phyloP scores from a whole-genome alignment of 2,888 invertebrate species.

The Caenorhabditis uteleia region DNA sequence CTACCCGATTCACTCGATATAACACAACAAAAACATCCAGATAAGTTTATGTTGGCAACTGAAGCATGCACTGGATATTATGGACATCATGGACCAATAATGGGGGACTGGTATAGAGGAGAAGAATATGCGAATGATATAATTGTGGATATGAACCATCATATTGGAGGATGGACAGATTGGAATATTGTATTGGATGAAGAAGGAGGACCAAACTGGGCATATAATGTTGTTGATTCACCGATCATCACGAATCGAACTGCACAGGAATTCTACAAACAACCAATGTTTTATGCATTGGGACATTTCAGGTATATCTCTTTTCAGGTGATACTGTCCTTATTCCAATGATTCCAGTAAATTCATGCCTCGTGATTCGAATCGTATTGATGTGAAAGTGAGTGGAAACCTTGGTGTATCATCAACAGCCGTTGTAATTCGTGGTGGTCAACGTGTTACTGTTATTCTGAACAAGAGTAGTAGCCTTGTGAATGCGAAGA shows the following conservation, averaged over 20 bases:
- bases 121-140: slow-evolving; percentile 76
- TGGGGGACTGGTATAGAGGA: slow-evolving; percentile 82
- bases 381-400: slow-evolving; percentile 18
- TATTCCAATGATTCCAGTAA: too few relatives aligned
- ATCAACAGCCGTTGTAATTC: slow-evolving; percentile 9
- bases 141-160: slow-evolving; percentile 77
- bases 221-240: slow-evolving; percentile 83
- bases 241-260: slow-evolving; percentile 77
- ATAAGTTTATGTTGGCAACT: slow-evolving; percentile 80
- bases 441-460: slow-evolving; percentile 33
- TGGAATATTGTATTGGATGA: slow-evolving; percentile 85
- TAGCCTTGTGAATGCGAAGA: slow-evolving; percentile 4
- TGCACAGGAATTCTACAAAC: slow-evolving; percentile 80
- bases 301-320: slow-evolving; percentile 77
- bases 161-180: slow-evolving; percentile 84
- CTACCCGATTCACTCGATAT: slow-evolving; percentile 74
- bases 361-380: slow-evolving; percentile 47
- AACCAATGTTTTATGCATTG: slow-evolving; percentile 85
- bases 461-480: slow-evolving; percentile 37
- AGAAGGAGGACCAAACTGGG: slow-evolving; percentile 84
- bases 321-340: too few relatives aligned
- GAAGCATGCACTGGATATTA: slow-evolving; percentile 73
- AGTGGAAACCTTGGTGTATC: slow-evolving; percentile 14
- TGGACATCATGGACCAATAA: slow-evolving; percentile 71
- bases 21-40: slow-evolving; percentile 76